Conservation (phyloP, 64 coral and sea anemone genomes). For the Cladopsammia gracilis region DNA sequence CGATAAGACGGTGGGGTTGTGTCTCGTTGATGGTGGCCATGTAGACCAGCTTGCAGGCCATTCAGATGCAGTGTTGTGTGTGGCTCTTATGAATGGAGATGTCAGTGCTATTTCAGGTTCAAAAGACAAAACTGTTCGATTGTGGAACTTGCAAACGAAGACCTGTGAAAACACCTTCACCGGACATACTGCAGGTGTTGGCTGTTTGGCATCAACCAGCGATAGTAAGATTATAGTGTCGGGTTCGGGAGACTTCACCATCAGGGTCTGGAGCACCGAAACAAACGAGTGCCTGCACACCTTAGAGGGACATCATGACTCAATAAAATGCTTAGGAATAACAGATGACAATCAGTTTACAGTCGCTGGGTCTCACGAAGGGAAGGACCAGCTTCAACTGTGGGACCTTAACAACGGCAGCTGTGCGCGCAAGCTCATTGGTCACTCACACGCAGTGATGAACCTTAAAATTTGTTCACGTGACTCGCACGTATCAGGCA, state of each 20-base stretch:
- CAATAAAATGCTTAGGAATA: constrained; percentile 67
- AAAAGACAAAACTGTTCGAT: constrained; percentile 77
- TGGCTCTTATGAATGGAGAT: constrained; percentile 52
- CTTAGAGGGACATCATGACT: constrained; percentile 69
- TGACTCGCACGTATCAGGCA: not conserved
- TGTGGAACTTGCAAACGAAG: constrained; percentile 69
- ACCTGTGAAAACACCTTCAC: constrained; percentile 45
- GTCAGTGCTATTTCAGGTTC: constrained; percentile 73
- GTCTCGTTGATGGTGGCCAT: constrained; percentile 14
- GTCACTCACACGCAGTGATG: constrained; percentile 88
- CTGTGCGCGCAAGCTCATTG: constrained; percentile 60
- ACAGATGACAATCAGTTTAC: constrained; percentile 69
- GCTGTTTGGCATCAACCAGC: constrained; percentile 69
- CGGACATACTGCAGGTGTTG: constrained; percentile 72
- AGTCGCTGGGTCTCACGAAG: constrained; percentile 84
- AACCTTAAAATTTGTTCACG: constrained; percentile 39
- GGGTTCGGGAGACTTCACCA: constrained; percentile 81
- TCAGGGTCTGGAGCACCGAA: constrained; percentile 63
- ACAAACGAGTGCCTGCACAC: constrained; percentile 42
- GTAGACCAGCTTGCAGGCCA: constrained; percentile 39
- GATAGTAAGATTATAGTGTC: constrained; percentile 61
- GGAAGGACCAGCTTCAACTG: constrained; percentile 76
- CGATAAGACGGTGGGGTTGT: constrained; percentile 70
- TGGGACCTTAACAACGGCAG: constrained; percentile 71
- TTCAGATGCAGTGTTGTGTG: constrained; percentile 65